Conservation (phyloP, 30 jellyfish, hydroid and myxozoan species). For the Turritopsis dohrnii region DNA sequence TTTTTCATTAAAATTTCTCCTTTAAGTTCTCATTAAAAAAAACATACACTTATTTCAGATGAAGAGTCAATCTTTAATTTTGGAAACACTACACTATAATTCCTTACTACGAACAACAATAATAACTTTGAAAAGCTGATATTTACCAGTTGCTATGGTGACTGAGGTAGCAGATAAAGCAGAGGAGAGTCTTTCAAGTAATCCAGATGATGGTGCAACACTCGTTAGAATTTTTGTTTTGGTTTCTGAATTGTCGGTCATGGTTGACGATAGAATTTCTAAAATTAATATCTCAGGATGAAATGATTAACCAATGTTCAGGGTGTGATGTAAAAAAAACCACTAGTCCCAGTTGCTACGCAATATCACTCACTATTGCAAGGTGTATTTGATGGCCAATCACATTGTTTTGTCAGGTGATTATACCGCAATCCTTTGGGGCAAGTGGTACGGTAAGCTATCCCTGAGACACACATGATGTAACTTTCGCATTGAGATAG, state of each 20-base stretch:
- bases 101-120: no score
- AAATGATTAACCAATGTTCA: not conserved
- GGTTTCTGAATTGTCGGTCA: not conserved
- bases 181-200: not conserved
- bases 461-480: conserved; percentile 10
- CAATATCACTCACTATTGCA: conserved; percentile 23
- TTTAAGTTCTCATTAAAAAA: no score
- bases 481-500: conserved; percentile 15
- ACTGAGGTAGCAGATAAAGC: not conserved
- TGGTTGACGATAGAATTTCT: not conserved
- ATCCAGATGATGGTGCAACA: not conserved
- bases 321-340: not conserved
- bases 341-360: not conserved
- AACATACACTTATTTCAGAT: no score
- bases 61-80: no score
- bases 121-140: no score
- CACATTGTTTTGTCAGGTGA: conserved; percentile 18
- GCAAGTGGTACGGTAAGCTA: conserved; percentile 8
- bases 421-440: conserved; percentile 20
- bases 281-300: not conserved
- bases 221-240: not conserved
- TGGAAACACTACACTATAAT: no score
- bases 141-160: not conserved
- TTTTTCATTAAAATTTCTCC: no score
- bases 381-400: conserved; percentile 18